Evolutionary conservation across 2,888 invertebrate genomes (phyloP).

Genomic region (Drosophila melanosoma): DNA sequence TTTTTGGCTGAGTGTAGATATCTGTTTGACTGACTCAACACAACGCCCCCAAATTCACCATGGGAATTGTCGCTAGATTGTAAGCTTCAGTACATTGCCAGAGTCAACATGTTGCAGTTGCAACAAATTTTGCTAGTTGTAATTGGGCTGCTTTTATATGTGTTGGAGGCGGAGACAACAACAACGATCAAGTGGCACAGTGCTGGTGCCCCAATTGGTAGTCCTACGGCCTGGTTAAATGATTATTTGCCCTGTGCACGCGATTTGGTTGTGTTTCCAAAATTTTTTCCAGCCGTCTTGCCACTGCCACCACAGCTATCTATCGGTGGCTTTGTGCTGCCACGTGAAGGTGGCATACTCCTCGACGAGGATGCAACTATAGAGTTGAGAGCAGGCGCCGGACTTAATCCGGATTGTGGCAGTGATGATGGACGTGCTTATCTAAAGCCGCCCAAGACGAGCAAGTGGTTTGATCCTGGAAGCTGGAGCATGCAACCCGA

Average conservation of each 20-base stretch:
- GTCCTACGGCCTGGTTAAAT: constrained; percentile 75
- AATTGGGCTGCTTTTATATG: constrained; percentile 12
- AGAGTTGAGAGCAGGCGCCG: constrained; percentile 16
- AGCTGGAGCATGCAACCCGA: constrained; percentile 73
- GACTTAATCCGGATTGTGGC: constrained; percentile 66
- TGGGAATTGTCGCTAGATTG: constrained; percentile 8
- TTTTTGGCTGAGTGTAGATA: constrained; percentile 10
- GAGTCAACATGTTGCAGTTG: constrained; percentile 51
- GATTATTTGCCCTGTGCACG: constrained; percentile 76
- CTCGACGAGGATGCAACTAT: constrained; percentile 74
- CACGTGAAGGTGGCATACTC: constrained; percentile 78
- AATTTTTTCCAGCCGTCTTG: constrained; percentile 75
- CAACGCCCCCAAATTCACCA: constrained; percentile 55
- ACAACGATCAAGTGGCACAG: constrained; percentile 72
- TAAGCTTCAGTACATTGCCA: constrained; percentile 10
- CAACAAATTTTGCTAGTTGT: constrained; percentile 9
- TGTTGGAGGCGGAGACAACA: constrained; percentile 53
- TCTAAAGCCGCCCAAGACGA: constrained; percentile 63
- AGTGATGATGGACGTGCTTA: constrained; percentile 66
- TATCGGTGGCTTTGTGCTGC: constrained; percentile 75
- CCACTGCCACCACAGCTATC: constrained; percentile 71
- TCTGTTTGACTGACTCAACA: constrained; percentile 6
- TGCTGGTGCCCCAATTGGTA: constrained; percentile 69
- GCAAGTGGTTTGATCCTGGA: constrained; percentile 83
- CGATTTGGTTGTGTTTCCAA: constrained; percentile 82